Percentiles rank a stretch among this genome's conserved stretches.
These are phyloP conservation scores for Drosophila aff. DNA, from an alignment of 1,140 invertebrate genomes.

Conservation along the genomic window DNA sequence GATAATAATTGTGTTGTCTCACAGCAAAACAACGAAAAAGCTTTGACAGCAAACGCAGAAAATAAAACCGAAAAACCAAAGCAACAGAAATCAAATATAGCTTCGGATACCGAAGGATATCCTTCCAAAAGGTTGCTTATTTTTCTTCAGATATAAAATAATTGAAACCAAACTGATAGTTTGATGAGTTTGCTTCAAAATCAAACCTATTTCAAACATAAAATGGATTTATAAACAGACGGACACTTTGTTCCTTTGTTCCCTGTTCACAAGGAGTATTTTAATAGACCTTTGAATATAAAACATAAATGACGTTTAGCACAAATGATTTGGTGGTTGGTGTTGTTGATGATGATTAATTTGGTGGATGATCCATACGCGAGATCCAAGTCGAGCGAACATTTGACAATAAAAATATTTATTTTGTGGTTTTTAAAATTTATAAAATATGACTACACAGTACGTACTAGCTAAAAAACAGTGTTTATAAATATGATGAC, in stretches of 20 bases:
- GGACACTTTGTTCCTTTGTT: not conserved
- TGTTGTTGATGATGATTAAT: slow-evolving; percentile 9
- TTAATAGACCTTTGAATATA: not conserved
- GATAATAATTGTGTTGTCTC: slow-evolving; percentile 33
- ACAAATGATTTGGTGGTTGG: slow-evolving; percentile 21
- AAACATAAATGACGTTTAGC: slow-evolving; percentile 5
- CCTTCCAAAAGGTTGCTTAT: not conserved
- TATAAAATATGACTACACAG: slow-evolving; percentile 44
- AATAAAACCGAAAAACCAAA: slow-evolving; percentile 1
- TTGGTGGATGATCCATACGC: slow-evolving; percentile 13
- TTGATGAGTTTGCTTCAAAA: not conserved
- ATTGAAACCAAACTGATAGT: not conserved
- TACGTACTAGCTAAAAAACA: slow-evolving; percentile 43
- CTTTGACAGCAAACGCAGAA: not conserved
- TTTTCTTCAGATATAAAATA: not conserved
- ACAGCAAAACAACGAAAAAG: slow-evolving; percentile 14
- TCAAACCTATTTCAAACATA: not conserved
- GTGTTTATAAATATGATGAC: slow-evolving; percentile 49
- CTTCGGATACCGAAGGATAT: slow-evolving; percentile 18
- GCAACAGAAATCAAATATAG: not conserved
- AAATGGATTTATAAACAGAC: not conserved
- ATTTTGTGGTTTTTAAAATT: slow-evolving; percentile 26
- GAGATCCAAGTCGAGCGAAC: slow-evolving; percentile 18
- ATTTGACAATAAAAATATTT: slow-evolving; percentile 47
- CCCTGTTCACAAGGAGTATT: not conserved